Conservation (phyloP, 2,888 invertebrate genomes). For the Mystacides longicornis region DNA sequence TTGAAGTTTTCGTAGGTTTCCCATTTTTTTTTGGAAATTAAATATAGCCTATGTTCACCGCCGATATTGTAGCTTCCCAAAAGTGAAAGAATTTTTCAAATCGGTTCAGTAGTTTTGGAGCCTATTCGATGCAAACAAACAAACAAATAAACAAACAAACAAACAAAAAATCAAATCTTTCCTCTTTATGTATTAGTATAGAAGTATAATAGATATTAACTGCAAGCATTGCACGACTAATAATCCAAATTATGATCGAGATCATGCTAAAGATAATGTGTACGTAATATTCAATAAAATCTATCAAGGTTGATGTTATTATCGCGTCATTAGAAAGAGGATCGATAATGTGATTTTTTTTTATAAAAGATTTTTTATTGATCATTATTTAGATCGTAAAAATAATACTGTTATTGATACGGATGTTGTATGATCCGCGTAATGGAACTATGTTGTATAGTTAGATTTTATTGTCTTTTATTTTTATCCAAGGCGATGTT, state of each 20-base stretch:
- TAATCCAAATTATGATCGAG: background rate
- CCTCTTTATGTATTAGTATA: no score
- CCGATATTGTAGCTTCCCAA: no score
- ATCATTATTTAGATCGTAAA: slow-evolving; percentile 2
- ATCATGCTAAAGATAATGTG: background rate
- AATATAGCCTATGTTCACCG: no score
- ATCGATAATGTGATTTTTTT: background rate
- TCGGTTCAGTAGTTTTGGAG: no score
- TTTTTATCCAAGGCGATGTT: background rate
- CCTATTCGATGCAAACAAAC: no score
- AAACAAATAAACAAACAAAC: no score
- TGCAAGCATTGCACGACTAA: background rate
- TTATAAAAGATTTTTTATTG: background rate
- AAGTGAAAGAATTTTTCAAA: no score
- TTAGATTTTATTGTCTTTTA: no score
- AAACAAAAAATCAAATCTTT: no score
- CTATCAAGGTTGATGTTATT: slow-evolving; percentile 1
- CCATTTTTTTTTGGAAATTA: no score
- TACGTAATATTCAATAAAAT: slow-evolving; percentile 2
- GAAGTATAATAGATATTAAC: no score
- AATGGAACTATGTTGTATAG: background rate
- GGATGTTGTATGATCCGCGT: background rate
- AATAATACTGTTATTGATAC: background rate
- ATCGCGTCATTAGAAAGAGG: background rate
- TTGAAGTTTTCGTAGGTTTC: no score